A percentile compares a stretch with the other conserved stretches of the same genome.
phyloP scores from a whole-genome alignment of 2,113 vertebrate species.

The Onychorhynchus coronatus region DNA sequence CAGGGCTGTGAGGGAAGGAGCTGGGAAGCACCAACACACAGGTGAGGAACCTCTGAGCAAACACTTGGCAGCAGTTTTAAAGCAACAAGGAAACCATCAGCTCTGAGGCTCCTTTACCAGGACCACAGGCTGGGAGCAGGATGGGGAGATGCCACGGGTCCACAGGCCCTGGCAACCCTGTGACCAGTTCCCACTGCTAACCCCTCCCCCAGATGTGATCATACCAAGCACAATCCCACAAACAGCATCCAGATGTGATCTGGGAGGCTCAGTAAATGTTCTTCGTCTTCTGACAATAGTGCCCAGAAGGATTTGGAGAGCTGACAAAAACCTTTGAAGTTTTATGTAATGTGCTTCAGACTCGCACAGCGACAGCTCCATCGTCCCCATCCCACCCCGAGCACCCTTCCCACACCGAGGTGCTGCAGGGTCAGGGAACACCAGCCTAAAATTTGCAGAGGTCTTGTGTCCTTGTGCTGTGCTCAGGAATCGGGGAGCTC shows the following conservation, averaged over 20 bases:
- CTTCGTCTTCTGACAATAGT: background rate
- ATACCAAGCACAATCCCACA: background rate
- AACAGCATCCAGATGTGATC: constrained; percentile 14
- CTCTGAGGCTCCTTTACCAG: background rate
- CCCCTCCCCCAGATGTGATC: background rate
- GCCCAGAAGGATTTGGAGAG: constrained; percentile 33
- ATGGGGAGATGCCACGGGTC: background rate
- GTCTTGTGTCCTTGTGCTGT: too few species aligned
- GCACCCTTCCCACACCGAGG: background rate
- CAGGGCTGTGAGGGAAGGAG: background rate
- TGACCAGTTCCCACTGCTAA: background rate
- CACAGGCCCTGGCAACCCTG: background rate
- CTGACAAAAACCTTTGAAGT: background rate
- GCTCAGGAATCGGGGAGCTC: accelerated
- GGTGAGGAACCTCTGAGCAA: background rate
- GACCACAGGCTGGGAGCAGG: background rate
- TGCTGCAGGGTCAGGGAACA: background rate
- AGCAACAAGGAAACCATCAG: background rate
- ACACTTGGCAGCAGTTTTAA: background rate
- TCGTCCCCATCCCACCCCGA: background rate
- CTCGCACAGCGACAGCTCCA: background rate
- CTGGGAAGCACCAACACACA: background rate
- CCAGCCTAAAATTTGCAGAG: accelerated
- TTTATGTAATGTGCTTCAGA: background rate
- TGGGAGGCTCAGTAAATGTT: background rate